phyloP scores from a whole-genome alignment of 2,797 vertebrate species.

The Xiphorhynchus erythropygius region DNA sequence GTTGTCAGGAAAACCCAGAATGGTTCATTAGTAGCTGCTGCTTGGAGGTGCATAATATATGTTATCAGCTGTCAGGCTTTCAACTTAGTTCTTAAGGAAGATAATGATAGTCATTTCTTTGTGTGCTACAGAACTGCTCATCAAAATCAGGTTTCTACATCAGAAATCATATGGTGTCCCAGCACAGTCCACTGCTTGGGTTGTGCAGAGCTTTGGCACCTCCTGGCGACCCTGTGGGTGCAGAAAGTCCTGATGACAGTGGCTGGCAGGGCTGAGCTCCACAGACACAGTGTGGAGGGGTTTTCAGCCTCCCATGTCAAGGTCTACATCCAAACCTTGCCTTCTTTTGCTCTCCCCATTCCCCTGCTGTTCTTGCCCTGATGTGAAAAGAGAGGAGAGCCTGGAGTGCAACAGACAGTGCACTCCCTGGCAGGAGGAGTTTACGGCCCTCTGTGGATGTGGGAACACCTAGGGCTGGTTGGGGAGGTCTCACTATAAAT shows the following conservation, averaged over 20 bases:
- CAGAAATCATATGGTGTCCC: neutral
- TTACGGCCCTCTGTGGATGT: neutral
- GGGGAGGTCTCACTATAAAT: neutral
- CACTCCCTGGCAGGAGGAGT: neutral
- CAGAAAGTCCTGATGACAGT: neutral
- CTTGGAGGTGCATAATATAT: neutral
- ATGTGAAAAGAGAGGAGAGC: neutral
- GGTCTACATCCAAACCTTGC: neutral
- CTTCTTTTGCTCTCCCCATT: neutral
- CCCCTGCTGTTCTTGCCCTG: neutral
- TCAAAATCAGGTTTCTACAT: neutral
- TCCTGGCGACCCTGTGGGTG: rapidly evolving
- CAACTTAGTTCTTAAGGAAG: neutral
- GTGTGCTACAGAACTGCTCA: neutral
- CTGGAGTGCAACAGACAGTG: neutral
- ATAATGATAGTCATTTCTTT: neutral
- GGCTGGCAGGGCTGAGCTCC: neutral
- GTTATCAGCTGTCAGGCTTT: neutral
- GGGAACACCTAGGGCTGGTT: neutral
- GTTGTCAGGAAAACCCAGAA: neutral
- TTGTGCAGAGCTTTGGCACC: neutral
- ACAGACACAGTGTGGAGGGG: neutral
- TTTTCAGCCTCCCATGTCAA: neutral
- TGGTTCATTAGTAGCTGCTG: neutral
- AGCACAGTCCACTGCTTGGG: neutral